These are phyloP conservation scores for Melanotus villosus DNA, from an alignment of 2,888 invertebrate genomes.

Conservation along the genomic window DNA sequence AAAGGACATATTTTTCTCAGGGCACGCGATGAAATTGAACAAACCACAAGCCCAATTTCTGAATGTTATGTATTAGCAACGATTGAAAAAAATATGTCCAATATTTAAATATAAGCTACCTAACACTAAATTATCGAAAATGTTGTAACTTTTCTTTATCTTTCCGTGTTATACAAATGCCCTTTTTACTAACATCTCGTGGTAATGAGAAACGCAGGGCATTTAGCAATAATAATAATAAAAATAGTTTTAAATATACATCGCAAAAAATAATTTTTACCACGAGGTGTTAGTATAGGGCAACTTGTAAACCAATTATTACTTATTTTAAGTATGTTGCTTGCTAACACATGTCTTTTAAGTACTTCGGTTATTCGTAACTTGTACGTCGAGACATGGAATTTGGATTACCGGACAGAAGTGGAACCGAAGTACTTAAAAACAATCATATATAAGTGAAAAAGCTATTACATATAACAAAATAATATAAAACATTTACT, in stretches of 20 bases:
- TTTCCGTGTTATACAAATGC: constrained; percentile 62
- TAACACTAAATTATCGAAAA: constrained; percentile 37
- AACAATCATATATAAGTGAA: constrained; percentile 25
- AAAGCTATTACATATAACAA: constrained; percentile 42
- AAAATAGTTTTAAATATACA: constrained; percentile 45
- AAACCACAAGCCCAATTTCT: constrained; percentile 40
- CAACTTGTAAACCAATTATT: constrained; percentile 31
- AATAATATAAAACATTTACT: constrained; percentile 42
- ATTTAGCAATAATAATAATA: constrained; percentile 44
- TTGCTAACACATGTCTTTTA: constrained; percentile 26
- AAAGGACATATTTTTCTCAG: constrained; percentile 25
- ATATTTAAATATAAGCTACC: constrained; percentile 24
- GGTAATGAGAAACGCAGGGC: constrained; percentile 52
- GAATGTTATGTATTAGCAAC: neutral
- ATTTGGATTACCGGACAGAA: constrained; percentile 25
- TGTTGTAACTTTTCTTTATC: constrained; percentile 28
- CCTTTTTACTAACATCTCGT: constrained; percentile 61
- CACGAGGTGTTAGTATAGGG: constrained; percentile 31
- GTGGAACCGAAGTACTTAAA: constrained; percentile 34
- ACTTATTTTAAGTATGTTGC: constrained; percentile 33
- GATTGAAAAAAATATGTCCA: neutral
- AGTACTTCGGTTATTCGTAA: constrained; percentile 32
- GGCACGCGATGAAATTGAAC: constrained; percentile 15
- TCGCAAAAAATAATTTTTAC: constrained; percentile 32
- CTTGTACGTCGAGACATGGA: neutral